Percentiles rank a stretch among this genome's conserved stretches.
Conservation (phyloP, 2,888 invertebrate species). For the Xestia c-nigrum region DNA sequence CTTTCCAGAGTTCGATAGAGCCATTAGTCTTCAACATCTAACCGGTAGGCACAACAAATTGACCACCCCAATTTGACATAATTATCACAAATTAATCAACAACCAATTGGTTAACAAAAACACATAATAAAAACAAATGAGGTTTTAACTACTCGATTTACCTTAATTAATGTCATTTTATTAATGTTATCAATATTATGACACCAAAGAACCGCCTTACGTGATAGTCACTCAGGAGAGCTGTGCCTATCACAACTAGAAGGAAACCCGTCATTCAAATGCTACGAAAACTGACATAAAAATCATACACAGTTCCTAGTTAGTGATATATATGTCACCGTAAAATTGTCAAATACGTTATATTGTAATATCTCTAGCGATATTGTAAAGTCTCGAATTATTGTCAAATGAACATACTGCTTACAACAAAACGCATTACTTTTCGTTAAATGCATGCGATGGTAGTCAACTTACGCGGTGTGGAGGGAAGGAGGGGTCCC, state of each 20-base stretch:
- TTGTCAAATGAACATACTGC: too few species aligned
- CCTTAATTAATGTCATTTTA: slow-evolving; percentile 8
- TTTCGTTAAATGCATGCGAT: too few species aligned
- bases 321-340: too few species aligned
- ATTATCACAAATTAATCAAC: slow-evolving; percentile 19
- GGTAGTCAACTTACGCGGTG: too few species aligned
- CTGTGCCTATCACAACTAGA: neutral
- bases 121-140: slow-evolving; percentile 24
- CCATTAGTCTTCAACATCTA: slow-evolving; percentile 4
- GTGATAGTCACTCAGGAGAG: neutral
- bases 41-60: slow-evolving; percentile 2
- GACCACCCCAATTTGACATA: slow-evolving; percentile 10
- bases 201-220: neutral
- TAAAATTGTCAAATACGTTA: too few species aligned
- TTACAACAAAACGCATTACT: too few species aligned
- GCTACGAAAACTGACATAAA: neutral
- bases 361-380: too few species aligned
- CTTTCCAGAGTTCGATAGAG: slow-evolving; percentile 10
- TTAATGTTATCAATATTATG: slow-evolving; percentile 9
- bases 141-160: slow-evolving; percentile 45
- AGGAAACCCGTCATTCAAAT: neutral
- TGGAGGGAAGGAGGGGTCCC: too few species aligned
- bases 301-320: neutral
- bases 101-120: slow-evolving; percentile 13
- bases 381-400: too few species aligned